phyloP scores from a whole-genome alignment of 64 coral and sea anemone genomes.

The Orbicella faveolata region DNA sequence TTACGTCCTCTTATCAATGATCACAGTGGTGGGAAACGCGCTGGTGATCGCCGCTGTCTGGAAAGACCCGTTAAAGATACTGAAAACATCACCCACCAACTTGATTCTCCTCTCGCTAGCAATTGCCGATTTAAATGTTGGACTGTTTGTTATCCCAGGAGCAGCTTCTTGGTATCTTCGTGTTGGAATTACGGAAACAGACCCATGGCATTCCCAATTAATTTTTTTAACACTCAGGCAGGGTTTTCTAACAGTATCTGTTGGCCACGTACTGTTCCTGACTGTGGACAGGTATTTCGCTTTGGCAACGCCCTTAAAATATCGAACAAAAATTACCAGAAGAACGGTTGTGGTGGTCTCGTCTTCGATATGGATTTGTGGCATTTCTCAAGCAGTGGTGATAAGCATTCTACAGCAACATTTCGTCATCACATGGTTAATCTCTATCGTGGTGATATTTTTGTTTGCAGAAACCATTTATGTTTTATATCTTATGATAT shows the following conservation, averaged over 20 bases:
- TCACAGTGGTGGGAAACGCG: constrained; percentile 8
- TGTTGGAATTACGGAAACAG: not conserved
- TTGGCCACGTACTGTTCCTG: not conserved
- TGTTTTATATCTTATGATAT: not conserved
- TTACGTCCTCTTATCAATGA: not conserved
- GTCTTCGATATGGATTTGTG: constrained; percentile 11
- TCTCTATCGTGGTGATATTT: not conserved
- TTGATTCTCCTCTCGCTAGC: not conserved
- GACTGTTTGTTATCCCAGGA: not conserved
- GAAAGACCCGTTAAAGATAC: constrained; percentile 26
- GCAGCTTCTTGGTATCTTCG: not conserved
- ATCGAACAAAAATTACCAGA: constrained; percentile 30
- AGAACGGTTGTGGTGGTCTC: not conserved
- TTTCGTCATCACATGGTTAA: not conserved
- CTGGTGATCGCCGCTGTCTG: constrained; percentile 35
- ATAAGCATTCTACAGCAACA: not conserved
- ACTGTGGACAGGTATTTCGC: constrained; percentile 40
- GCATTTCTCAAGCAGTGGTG: not conserved
- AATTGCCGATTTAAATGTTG: constrained; percentile 3
- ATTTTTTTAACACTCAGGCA: not conserved
- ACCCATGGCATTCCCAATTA: not conserved
- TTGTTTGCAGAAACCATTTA: not conserved
- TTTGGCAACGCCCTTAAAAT: constrained; percentile 33
- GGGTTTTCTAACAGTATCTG: not conserved
- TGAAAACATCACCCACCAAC: constrained; percentile 2